These are phyloP conservation scores for Frankliniella intonsa DNA, from an alignment of 2,888 invertebrate species.

Conservation along the genomic window DNA sequence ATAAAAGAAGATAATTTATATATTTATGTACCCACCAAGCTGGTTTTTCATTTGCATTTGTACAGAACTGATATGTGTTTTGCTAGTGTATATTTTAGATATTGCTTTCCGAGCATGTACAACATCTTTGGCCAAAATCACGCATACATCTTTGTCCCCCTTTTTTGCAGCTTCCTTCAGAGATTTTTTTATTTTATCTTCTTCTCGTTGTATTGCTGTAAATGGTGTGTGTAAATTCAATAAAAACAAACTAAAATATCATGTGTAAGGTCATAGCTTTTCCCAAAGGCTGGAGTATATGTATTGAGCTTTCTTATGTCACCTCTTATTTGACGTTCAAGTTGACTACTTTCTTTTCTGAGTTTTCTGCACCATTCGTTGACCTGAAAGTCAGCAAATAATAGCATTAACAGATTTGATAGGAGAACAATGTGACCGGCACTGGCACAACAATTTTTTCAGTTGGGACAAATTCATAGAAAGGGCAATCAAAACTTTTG, in stretches of 20 bases:
- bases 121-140: constrained; percentile 89
- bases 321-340: constrained; percentile 93
- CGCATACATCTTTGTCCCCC: constrained; percentile 89
- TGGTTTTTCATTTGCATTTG: constrained; percentile 98
- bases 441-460: no score
- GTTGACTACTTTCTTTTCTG: constrained; percentile 85
- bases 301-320: constrained; percentile 38
- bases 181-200: constrained; percentile 90
- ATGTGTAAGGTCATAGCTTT: constrained; percentile 29
- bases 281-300: neutral
- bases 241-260: constrained; percentile 4
- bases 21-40: constrained; percentile 62
- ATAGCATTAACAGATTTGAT: constrained; percentile 12
- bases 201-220: constrained; percentile 88
- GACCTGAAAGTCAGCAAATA: constrained; percentile 61
- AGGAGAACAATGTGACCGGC: constrained; percentile 29
- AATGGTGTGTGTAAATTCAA: constrained; percentile 22
- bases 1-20: neutral
- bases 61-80: constrained; percentile 95
- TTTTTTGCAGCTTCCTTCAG: constrained; percentile 94
- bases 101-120: constrained; percentile 82
- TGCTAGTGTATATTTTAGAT: constrained; percentile 88
- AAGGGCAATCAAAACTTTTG: no score
- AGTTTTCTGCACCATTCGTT: constrained; percentile 95
- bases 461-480: no score